A percentile compares a stretch with the other conserved stretches of the same genome.
phyloP scores from a whole-genome alignment of 2,113 vertebrate species.

The Marcusenius ussheri region DNA sequence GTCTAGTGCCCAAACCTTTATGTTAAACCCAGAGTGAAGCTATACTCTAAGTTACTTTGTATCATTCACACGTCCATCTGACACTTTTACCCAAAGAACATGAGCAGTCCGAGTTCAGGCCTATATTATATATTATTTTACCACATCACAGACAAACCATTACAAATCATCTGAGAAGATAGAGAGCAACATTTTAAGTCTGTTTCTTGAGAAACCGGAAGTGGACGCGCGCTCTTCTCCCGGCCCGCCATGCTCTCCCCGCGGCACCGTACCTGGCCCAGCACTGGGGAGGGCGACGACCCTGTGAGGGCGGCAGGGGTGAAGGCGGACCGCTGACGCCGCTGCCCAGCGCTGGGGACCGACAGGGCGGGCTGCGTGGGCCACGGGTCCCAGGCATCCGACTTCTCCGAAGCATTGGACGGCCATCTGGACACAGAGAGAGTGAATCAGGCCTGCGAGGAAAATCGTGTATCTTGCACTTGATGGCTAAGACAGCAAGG shows the following conservation, averaged over 20 bases:
- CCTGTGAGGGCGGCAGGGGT: constrained; percentile 88
- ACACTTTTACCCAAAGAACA: not conserved
- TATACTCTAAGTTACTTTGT: not conserved
- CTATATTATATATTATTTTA: not conserved
- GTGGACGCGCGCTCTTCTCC: not conserved
- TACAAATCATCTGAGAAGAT: not conserved
- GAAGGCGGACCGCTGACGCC: constrained; percentile 89
- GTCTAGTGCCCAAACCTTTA: not conserved
- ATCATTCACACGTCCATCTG: no score
- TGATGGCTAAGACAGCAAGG: not conserved
- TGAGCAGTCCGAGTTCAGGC: not conserved
- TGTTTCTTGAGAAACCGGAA: not conserved
- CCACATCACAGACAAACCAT: not conserved
- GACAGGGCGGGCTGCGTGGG: constrained; percentile 85
- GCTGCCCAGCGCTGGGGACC: constrained; percentile 79
- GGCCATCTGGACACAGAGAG: constrained; percentile 74
- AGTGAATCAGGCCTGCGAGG: not conserved
- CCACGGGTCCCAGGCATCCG: constrained; percentile 92
- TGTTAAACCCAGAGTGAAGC: not conserved
- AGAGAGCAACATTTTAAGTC: not conserved
- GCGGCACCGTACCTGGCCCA: constrained; percentile 75
- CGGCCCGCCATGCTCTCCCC: not conserved
- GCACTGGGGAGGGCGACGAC: constrained; percentile 89
- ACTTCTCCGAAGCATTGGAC: constrained; percentile 64
- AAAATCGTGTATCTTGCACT: not conserved